These are phyloP conservation scores for Mycalesis mineus DNA, from an alignment of 2,888 invertebrate species.

Conservation along the genomic window DNA sequence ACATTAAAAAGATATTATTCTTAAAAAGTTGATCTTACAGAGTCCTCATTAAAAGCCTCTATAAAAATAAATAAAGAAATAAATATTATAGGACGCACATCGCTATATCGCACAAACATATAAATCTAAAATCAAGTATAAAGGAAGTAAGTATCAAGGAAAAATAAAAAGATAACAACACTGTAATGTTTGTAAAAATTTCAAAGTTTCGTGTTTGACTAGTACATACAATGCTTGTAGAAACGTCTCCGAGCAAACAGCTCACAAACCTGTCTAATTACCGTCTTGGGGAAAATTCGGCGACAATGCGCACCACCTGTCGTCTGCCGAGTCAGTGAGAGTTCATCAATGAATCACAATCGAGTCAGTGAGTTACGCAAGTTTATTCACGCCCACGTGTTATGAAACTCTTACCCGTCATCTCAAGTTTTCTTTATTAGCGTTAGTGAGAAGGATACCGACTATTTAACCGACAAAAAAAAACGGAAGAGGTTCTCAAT, in stretches of 20 bases:
- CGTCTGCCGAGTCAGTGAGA: constrained; percentile 1
- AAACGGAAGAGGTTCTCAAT: too few relatives aligned
- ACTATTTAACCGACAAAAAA: too few relatives aligned
- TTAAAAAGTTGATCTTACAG: too few relatives aligned
- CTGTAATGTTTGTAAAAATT: neutral
- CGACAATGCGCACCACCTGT: constrained; percentile 1
- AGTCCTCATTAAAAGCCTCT: too few relatives aligned
- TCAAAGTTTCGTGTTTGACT: neutral
- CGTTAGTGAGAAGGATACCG: neutral
- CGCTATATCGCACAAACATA: too few relatives aligned
- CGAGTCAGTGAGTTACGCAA: constrained; percentile 1
- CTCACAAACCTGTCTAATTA: constrained; percentile 1
- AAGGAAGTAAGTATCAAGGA: too few relatives aligned
- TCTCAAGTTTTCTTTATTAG: neutral
- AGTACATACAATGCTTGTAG: neutral
- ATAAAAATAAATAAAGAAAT: too few relatives aligned
- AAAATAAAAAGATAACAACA: too few relatives aligned
- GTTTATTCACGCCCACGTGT: neutral
- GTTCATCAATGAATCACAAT: constrained; percentile 8
- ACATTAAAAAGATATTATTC: too few relatives aligned
- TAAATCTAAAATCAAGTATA: too few relatives aligned
- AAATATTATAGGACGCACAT: too few relatives aligned
- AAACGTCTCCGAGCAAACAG: constrained; percentile 2
- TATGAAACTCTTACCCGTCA: neutral
- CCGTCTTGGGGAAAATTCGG: constrained; percentile 1